Base-by-base conservation (phyloP, 2,113 vertebrate species). In the Microcebus lehilahytsara region DNA sequence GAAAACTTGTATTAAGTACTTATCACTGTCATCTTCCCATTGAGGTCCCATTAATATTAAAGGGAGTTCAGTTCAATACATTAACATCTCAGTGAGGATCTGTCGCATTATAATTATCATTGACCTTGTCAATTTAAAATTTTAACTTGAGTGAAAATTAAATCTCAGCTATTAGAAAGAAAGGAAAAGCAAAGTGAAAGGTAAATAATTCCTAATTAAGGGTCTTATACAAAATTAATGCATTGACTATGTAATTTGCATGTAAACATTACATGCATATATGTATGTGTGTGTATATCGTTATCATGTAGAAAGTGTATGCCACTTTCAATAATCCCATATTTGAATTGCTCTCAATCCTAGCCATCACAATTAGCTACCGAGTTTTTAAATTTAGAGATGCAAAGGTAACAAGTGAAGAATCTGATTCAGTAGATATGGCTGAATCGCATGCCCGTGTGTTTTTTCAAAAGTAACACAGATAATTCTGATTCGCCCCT, bases 11-110 rank as follows among this genome's bases (percentile, higher is more conserved):
- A 94, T 95, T 97, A 51, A 72, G 91, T 88, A 96, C 78, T 97
- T 97, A 94, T 93, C 95, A 89, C 74, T 96, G 88, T 94, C 75
- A 94, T 89, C 72, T 96, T 40, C 51, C 95, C 37, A 95, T 56
- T 94, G 88, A 96, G 88, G 9, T 97, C 78, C 77, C 75, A 98
- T 97, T 97, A 97, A 98, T 91, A 98, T 95, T 97, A 97, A 98
- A 96, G 53, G 23, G 56, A 96, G 69, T 94, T 97, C 88, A 97
- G 20, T 87, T 96, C 83, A 94, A 90, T 83, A 84, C 34, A 97
- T 97, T 97, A 97, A 88, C 78, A 96, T 97, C 94, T 94, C 94
- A 92, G 89, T 84, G 46, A 95, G 89, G 69, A 84, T 92, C 85
- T 95, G 51, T 95, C 96, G 94, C 86, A 85, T 93, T 97, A 93